Evolutionary conservation across 2,797 vertebrate species (phyloP).

Genomic region (Poeciliopsis turneri): DNA sequence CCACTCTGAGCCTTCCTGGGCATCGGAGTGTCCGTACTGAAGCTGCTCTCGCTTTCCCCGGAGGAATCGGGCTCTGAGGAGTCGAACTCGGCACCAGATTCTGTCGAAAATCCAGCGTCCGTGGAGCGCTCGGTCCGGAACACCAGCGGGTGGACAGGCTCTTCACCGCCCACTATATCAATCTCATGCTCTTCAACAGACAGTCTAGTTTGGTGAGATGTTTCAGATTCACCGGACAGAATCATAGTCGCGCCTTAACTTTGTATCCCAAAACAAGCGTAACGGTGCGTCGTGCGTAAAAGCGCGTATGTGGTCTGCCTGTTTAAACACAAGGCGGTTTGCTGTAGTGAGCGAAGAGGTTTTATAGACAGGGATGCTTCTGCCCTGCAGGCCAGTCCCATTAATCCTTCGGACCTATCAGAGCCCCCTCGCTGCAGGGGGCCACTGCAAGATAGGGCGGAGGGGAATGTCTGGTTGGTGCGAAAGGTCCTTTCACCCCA

Average conservation of each 20-base stretch:
- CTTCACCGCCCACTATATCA: constrained; percentile 77
- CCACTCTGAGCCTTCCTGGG: constrained; percentile 62
- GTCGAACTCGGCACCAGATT: constrained; percentile 62
- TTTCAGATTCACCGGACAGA: constrained; percentile 72
- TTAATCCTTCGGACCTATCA: constrained; percentile 80
- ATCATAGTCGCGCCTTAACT: constrained; percentile 71
- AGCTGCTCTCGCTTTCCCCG: constrained; percentile 74
- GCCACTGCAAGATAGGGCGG: constrained; percentile 49
- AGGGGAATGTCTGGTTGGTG: constrained; percentile 37
- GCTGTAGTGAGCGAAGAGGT: constrained; percentile 37
- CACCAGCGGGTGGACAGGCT: constrained; percentile 35
- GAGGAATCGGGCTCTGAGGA: constrained; percentile 75
- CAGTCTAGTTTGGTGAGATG: constrained; percentile 54
- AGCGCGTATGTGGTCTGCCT: constrained; percentile 22
- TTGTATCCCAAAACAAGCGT: constrained; percentile 28
- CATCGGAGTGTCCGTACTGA: constrained; percentile 59
- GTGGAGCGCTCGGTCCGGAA: constrained; percentile 43
- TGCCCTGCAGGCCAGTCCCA: constrained; percentile 68
- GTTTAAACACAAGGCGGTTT: constrained; percentile 28
- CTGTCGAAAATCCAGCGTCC: constrained; percentile 56
- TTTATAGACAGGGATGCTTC: constrained; percentile 75
- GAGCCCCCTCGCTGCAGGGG: constrained; percentile 70
- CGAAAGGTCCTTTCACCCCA: constrained; percentile 22
- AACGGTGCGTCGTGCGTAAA: constrained; percentile 59
- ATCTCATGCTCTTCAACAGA: constrained; percentile 74